Evolutionary conservation across 2,797 vertebrate species (phyloP).

Genomic region (Chloroceryle inda): DNA sequence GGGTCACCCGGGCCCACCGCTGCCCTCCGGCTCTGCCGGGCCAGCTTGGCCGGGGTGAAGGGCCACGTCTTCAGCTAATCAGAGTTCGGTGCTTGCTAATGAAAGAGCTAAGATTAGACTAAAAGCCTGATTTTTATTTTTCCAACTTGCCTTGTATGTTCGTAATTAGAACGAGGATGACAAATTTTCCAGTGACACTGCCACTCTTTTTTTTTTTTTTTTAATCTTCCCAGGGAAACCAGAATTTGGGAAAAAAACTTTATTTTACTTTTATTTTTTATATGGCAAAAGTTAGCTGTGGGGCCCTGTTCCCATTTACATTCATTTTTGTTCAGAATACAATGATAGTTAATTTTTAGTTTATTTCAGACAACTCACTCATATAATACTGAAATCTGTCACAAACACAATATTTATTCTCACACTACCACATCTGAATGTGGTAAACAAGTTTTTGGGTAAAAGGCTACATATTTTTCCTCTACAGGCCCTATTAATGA

Average conservation of each 20-base stretch:
- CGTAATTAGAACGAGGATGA: background rate
- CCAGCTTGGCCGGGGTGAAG: background rate
- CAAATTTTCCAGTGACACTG: background rate
- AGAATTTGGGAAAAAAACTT: background rate
- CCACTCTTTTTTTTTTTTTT: background rate
- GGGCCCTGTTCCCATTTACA: accelerated
- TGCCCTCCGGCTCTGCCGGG: background rate
- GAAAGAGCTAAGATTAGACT: accelerated
- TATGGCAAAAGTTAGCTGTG: background rate
- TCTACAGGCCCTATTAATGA: background rate
- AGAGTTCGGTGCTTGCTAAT: too few relatives aligned
- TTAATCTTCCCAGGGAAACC: background rate
- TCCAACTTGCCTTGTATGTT: accelerated
- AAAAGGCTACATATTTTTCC: background rate
- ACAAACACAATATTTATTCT: background rate
- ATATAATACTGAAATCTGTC: accelerated
- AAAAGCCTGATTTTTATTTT: background rate
- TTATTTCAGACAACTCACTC: background rate
- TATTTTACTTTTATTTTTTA: background rate
- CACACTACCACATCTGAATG: too few relatives aligned
- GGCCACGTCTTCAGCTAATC: accelerated
- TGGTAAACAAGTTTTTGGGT: background rate
- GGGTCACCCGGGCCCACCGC: too few relatives aligned
- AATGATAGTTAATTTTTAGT: background rate
- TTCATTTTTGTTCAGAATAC: background rate